Conservation (phyloP, 2,888 invertebrate species). For the Eledona agricola region DNA sequence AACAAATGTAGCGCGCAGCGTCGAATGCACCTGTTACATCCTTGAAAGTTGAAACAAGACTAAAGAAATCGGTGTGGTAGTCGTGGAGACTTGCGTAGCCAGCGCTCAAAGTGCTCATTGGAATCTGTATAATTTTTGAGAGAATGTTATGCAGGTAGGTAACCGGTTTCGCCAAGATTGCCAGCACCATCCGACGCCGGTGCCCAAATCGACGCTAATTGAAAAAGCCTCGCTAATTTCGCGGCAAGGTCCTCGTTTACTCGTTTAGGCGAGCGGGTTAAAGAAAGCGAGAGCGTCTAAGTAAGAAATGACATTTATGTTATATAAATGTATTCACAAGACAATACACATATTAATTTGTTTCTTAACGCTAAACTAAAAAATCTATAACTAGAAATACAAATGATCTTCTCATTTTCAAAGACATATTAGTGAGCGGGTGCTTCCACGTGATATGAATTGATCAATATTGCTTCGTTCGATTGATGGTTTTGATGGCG, state of each 20-base stretch:
- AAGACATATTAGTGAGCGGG: constrained; percentile 51
- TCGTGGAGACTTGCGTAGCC: constrained; percentile 38
- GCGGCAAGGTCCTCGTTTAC: constrained; percentile 10
- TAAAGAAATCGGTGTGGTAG: constrained; percentile 37
- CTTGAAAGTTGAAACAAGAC: constrained; percentile 39
- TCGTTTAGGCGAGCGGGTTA: no score
- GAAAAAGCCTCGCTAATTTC: constrained; percentile 4
- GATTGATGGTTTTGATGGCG: constrained; percentile 37
- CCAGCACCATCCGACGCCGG: constrained; percentile 15
- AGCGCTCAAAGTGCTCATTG: constrained; percentile 37
- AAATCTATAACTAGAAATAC: constrained; percentile 60
- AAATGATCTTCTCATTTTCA: constrained; percentile 50
- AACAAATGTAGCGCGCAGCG: constrained; percentile 34
- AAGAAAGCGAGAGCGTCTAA: constrained; percentile 22
- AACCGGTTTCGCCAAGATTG: constrained; percentile 38
- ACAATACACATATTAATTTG: constrained; percentile 61
- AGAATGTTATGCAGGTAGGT: constrained; percentile 34
- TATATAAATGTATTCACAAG: constrained; percentile 62
- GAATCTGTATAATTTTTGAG: constrained; percentile 39
- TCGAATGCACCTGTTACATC: constrained; percentile 40
- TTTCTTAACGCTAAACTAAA: constrained; percentile 60
- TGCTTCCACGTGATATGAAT: constrained; percentile 54
- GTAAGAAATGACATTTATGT: constrained; percentile 45
- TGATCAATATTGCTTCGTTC: constrained; percentile 37
- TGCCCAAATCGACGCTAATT: constrained; percentile 15